A percentile compares a stretch with the other conserved stretches of the same genome.
phyloP scores from a whole-genome alignment of 2,888 invertebrate genomes.

The Sphinx pinastri region DNA sequence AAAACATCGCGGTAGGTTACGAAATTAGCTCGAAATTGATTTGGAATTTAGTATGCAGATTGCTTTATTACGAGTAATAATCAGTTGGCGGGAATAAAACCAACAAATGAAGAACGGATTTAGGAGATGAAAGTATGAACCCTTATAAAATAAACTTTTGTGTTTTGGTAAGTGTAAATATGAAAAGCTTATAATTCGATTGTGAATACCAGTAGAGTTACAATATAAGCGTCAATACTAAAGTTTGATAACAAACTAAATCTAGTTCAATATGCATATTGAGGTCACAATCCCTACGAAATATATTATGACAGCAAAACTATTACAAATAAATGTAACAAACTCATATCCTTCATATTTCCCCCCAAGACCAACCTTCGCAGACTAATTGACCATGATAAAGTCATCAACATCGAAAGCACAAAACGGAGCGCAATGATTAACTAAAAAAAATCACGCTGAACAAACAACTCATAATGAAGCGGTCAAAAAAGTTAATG shows the following conservation, averaged over 20 bases:
- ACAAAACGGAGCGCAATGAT: conserved; percentile 46
- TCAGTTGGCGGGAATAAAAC: conserved; percentile 1
- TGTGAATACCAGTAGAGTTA: too few relatives aligned
- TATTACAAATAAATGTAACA: neutral
- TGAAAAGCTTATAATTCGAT: too few relatives aligned
- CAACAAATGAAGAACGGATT: neutral
- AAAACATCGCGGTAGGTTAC: conserved; percentile 20
- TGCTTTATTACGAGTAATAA: conserved; percentile 22
- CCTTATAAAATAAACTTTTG: too few relatives aligned
- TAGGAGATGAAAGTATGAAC: neutral
- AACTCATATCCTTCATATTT: neutral
- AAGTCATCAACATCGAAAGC: conserved; percentile 51
- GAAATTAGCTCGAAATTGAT: conserved; percentile 8
- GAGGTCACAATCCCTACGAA: neutral
- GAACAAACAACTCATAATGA: conserved; percentile 66
- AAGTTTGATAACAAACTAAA: too few relatives aligned
- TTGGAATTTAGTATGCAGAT: conserved; percentile 19
- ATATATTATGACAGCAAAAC: neutral
- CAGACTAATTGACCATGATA: conserved; percentile 39
- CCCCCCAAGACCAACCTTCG: conserved; percentile 19
- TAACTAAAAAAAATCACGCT: conserved; percentile 51
- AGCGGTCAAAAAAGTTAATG: conserved; percentile 59
- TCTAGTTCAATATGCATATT: too few relatives aligned
- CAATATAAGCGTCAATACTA: too few relatives aligned
- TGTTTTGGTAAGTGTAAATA: too few relatives aligned